Percentiles rank a stretch among this genome's conserved stretches.
Evolutionary conservation across 1,140 invertebrate genomes (phyloP).

Genomic region (Dendrolimus punctatus): DNA sequence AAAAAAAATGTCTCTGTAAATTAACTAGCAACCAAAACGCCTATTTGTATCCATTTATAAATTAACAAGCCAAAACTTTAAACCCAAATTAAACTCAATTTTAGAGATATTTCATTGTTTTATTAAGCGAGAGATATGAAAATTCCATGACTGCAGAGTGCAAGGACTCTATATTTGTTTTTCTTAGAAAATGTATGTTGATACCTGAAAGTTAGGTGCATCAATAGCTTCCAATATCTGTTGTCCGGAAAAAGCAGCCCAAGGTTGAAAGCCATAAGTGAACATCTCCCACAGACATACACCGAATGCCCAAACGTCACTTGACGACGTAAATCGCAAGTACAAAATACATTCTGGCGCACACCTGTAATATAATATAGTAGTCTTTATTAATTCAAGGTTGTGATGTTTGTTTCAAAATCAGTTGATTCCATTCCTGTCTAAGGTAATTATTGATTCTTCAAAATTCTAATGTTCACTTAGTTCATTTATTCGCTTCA

Average conservation of each 20-base stretch:
- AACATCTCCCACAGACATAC: conserved; percentile 99
- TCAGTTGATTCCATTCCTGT: neutral
- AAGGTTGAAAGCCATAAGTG: conserved; percentile 97
- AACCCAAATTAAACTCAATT: too few species aligned
- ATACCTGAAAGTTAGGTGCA: conserved; percentile 86
- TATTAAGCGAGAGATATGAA: too few species aligned
- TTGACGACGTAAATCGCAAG: conserved; percentile 94
- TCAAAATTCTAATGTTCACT: too few species aligned
- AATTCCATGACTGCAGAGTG: too few species aligned
- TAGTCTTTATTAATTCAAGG: neutral
- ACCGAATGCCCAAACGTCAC: conserved; percentile 98
- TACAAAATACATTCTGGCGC: conserved; percentile 98
- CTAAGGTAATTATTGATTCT: too few species aligned
- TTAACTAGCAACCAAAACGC: too few species aligned
- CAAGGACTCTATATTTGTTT: too few species aligned
- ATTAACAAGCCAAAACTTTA: too few species aligned
- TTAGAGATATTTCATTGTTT: too few species aligned
- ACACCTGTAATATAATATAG: conserved; percentile 76
- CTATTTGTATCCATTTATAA: too few species aligned
- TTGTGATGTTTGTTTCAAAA: neutral
- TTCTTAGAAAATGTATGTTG: conserved; percentile 3
- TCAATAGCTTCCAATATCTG: conserved; percentile 98
- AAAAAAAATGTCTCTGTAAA: too few species aligned
- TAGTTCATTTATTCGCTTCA: too few species aligned
- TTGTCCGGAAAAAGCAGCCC: conserved; percentile 95